Percentiles rank a stretch among this genome's conserved stretches.
These are phyloP conservation scores for Coelopa frigida DNA, from an alignment of 1,140 invertebrate genomes.

Conservation along the genomic window DNA sequence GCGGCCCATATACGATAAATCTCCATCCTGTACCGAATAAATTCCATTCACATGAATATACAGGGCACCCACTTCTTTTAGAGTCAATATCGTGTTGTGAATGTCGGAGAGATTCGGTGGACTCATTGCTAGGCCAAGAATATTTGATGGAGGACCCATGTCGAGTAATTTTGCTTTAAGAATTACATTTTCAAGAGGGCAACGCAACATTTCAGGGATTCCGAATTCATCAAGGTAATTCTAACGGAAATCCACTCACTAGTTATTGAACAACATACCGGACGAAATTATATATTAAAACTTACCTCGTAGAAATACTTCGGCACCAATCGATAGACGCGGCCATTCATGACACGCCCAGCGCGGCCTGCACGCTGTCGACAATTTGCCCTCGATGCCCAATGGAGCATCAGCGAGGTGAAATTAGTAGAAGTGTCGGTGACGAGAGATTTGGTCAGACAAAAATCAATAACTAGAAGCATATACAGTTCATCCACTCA, in stretches of 20 bases:
- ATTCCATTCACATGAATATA: conserved; percentile 50
- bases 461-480: conserved; percentile 95
- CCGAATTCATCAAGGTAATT: conserved; percentile 49
- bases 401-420: conserved; percentile 66
- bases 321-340: conserved; percentile 79
- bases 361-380: conserved; percentile 84
- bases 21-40: conserved; percentile 67
- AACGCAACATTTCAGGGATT: conserved; percentile 70
- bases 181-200: conserved; percentile 77
- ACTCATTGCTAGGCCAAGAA: conserved; percentile 77
- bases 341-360: conserved; percentile 76
- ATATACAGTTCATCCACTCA: no score
- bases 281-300: conserved; percentile 2
- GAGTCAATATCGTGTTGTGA: conserved; percentile 64
- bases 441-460: conserved; percentile 76
- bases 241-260: conserved; percentile 31
- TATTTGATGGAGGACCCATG: conserved; percentile 72
- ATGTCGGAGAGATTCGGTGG: conserved; percentile 82
- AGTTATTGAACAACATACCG: background rate
- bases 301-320: conserved; percentile 59
- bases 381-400: conserved; percentile 87
- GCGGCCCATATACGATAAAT: conserved; percentile 78
- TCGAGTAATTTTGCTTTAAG: conserved; percentile 76
- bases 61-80: conserved; percentile 81
- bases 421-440: conserved; percentile 72